These are phyloP conservation scores for Aldabrachelys gigantea DNA, from an alignment of 2,113 vertebrate species.

Conservation along the genomic window DNA sequence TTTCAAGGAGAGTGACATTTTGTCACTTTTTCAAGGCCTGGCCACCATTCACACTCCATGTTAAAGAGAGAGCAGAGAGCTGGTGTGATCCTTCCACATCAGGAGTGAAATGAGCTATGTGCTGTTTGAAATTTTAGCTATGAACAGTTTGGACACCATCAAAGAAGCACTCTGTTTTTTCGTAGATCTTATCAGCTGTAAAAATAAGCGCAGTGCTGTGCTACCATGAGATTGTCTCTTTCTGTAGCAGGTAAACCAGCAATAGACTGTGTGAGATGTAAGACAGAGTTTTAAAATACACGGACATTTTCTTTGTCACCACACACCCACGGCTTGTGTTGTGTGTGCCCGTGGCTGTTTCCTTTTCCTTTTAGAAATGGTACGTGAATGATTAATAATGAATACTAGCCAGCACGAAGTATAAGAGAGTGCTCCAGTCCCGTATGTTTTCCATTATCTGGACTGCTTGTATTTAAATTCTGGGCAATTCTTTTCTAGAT, in stretches of 20 bases:
- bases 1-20: neutral
- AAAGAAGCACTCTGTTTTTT: neutral
- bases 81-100: neutral
- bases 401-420: rapidly evolving
- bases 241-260: neutral
- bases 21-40: neutral
- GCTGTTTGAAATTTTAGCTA: neutral
- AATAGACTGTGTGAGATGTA: neutral
- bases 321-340: rapidly evolving
- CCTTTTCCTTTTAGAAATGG: neutral
- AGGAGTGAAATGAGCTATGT: neutral
- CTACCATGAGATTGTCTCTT: neutral
- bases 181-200: neutral
- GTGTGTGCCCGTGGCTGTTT: neutral
- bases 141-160: neutral
- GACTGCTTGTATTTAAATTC: neutral
- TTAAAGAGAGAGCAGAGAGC: neutral
- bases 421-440: rapidly evolving
- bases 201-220: neutral
- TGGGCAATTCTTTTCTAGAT: neutral
- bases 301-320: neutral
- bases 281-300: neutral
- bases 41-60: neutral
- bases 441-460: neutral
- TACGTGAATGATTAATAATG: neutral